A percentile compares a stretch with the other conserved stretches of the same genome.
Conservation (phyloP, 2,797 vertebrate genomes). For the Delichon dasypus region DNA sequence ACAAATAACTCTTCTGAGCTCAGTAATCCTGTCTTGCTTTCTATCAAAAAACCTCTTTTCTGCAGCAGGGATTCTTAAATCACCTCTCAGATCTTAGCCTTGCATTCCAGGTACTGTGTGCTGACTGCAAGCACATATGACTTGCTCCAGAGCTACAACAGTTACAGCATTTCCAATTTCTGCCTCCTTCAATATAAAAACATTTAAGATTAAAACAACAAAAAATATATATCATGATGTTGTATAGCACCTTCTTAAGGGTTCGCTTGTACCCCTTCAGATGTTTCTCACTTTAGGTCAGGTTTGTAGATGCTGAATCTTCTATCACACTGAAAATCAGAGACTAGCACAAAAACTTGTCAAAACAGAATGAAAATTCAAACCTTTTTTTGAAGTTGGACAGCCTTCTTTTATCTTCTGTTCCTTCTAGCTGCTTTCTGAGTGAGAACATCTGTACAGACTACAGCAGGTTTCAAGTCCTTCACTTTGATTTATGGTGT, state of each 20-base stretch:
- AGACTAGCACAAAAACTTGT: not conserved
- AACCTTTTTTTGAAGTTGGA: not conserved
- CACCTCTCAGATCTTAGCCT: not conserved
- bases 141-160: not conserved
- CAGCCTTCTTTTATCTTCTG: not conserved
- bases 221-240: not conserved
- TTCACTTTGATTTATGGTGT: not conserved
- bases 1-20: not conserved
- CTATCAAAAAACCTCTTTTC: not conserved
- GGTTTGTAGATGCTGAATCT: not conserved
- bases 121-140: not conserved
- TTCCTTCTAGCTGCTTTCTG: slow-evolving; percentile 14
- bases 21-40: not conserved
- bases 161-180: not conserved
- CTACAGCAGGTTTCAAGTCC: not conserved
- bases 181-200: not conserved
- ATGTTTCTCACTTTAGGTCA: not conserved
- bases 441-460: slow-evolving; percentile 41
- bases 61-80: not conserved
- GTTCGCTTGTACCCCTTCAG: not conserved
- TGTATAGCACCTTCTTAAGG: not conserved
- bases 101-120: not conserved
- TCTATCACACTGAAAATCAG: not conserved
- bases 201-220: not conserved
- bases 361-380: slow-evolving; percentile 2